phyloP scores from a whole-genome alignment of 2,797 vertebrate species.

The Chrysocyon brachyurus region DNA sequence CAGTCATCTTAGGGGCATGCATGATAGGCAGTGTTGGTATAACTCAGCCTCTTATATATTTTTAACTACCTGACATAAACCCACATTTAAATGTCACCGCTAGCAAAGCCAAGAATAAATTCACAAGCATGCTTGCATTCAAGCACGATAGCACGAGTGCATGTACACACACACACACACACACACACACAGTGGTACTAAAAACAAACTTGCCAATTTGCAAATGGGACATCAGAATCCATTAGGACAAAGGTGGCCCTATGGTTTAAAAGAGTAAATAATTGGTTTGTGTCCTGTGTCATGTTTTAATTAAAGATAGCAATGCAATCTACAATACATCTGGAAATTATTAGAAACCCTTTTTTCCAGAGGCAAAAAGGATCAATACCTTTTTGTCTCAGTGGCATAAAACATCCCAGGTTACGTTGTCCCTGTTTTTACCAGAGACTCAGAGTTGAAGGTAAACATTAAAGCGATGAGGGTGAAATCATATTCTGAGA shows the following conservation, averaged over 20 bases:
- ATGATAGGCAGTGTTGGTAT: neutral
- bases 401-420: conserved; percentile 87
- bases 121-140: neutral
- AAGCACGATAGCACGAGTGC: neutral
- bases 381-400: conserved; percentile 90
- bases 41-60: conserved; percentile 61
- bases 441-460: conserved; percentile 73
- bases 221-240: conserved; percentile 64
- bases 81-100: conserved; percentile 76
- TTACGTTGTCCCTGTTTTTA: conserved; percentile 86
- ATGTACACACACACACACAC: rapidly evolving
- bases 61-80: conserved; percentile 71
- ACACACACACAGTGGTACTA: neutral
- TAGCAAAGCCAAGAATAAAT: conserved; percentile 74
- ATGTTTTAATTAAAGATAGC: conserved; percentile 91
- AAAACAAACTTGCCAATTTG: conserved; percentile 64
- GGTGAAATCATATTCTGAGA: conserved; percentile 71
- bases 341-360: conserved; percentile 90
- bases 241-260: conserved; percentile 73
- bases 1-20: neutral
- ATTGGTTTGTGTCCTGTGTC: conserved; percentile 87
- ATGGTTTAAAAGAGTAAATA: conserved; percentile 79
- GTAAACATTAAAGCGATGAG: conserved; percentile 75
- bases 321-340: conserved; percentile 86
- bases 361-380: conserved; percentile 87